Conservation (phyloP, 2,797 vertebrate species). For the Macrochelys suwanniensis region DNA sequence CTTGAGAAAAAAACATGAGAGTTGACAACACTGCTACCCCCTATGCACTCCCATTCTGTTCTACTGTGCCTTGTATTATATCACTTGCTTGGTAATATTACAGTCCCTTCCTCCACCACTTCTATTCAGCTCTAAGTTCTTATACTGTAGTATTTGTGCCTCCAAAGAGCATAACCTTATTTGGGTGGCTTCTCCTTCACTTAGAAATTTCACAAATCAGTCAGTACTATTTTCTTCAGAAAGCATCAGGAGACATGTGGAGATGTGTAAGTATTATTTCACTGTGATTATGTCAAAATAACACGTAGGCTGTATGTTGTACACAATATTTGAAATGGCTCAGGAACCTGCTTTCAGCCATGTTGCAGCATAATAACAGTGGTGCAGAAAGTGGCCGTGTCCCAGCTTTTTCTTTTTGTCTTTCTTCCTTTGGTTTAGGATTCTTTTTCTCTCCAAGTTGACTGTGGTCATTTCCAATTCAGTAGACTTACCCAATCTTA, state of each 20-base stretch:
- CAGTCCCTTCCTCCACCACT: neutral
- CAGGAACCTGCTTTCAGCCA: neutral
- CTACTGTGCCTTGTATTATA: neutral
- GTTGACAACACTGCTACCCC: neutral
- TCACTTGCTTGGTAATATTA: neutral
- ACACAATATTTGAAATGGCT: fast-evolving
- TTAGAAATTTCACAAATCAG: neutral
- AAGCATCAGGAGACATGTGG: neutral
- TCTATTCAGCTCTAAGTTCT: neutral
- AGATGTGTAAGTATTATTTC: neutral
- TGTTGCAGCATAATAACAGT: neutral
- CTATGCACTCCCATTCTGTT: neutral
- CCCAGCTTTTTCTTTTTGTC: neutral
- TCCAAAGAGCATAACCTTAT: neutral
- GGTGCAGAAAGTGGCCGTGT: neutral
- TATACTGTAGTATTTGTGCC: fast-evolving
- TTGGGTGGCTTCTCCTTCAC: neutral
- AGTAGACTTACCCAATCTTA: neutral
- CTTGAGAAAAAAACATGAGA: neutral
- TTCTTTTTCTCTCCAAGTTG: neutral
- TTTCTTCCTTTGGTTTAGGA: neutral
- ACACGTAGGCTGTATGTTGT: fast-evolving
- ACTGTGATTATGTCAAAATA: neutral
- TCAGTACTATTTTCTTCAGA: neutral
- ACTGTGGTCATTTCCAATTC: neutral